These are phyloP conservation scores for Luehdorfia chinensis DNA, from an alignment of 1,140 invertebrate genomes.

Conservation along the genomic window DNA sequence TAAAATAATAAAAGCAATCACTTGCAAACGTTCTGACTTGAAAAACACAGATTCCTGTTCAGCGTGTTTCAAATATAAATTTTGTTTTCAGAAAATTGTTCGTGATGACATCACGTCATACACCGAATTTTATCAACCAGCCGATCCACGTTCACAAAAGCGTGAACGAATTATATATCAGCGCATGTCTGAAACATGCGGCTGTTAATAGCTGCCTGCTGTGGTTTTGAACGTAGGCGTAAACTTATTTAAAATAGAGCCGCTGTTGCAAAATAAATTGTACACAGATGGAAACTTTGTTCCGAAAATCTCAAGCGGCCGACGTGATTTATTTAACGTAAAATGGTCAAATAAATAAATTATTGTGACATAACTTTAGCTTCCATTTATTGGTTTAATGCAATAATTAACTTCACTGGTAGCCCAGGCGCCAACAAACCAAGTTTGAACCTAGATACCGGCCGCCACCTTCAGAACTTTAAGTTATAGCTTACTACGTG, in stretches of 20 bases:
- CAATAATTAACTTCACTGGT: too few relatives aligned
- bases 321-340: slow-evolving; percentile 4
- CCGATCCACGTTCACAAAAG: slow-evolving; percentile 4
- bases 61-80: slow-evolving; percentile 3
- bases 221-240: slow-evolving; percentile 15
- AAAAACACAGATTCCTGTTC: too few relatives aligned
- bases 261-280: slow-evolving; percentile 10
- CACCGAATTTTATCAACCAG: slow-evolving; percentile 7
- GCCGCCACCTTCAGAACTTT: too few relatives aligned
- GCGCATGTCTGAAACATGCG: slow-evolving; percentile 19
- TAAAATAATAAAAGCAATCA: too few relatives aligned
- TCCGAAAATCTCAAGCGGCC: slow-evolving; percentile 12
- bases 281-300: slow-evolving; percentile 16
- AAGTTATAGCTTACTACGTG: too few relatives aligned
- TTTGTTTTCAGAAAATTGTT: neutral
- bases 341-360: too few relatives aligned
- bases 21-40: too few relatives aligned
- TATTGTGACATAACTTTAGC: too few relatives aligned
- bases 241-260: slow-evolving; percentile 17
- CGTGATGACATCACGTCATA: slow-evolving; percentile 1
- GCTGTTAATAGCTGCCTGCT: slow-evolving; percentile 15
- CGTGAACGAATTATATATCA: slow-evolving; percentile 22
- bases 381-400: too few relatives aligned
- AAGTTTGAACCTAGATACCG: too few relatives aligned
- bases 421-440: too few relatives aligned